Conservation (phyloP, 2,797 vertebrate genomes). For the Oryzias dopingdopingensis region DNA sequence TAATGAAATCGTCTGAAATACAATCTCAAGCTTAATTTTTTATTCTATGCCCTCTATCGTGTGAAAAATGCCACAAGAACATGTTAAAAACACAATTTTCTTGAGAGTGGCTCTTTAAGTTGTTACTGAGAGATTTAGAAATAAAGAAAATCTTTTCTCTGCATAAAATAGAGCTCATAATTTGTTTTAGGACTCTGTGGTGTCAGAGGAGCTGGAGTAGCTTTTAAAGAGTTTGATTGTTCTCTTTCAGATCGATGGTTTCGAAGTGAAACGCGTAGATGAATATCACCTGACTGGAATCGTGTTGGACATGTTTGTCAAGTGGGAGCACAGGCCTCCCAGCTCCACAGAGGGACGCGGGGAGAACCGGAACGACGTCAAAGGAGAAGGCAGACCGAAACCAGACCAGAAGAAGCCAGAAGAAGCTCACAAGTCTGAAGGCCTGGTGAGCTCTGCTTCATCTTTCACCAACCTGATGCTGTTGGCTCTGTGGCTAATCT, state of each 20-base stretch:
- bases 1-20: too few species aligned
- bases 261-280: conserved; percentile 89
- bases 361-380: conserved; percentile 79
- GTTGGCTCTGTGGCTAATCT: background rate
- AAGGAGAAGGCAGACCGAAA: conserved; percentile 81
- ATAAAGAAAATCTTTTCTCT: too few species aligned
- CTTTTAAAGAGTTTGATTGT: background rate
- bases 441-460: conserved; percentile 81
- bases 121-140: too few species aligned
- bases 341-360: conserved; percentile 80
- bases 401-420: conserved; percentile 77
- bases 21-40: too few species aligned
- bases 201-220: too few species aligned
- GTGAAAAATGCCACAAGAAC: too few species aligned
- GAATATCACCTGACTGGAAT: conserved; percentile 92
- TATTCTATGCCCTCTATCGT: too few species aligned
- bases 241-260: conserved; percentile 86
- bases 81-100: too few species aligned
- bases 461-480: too few species aligned
- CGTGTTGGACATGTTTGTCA: conserved; percentile 80
- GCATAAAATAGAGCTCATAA: too few species aligned
- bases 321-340: conserved; percentile 88
- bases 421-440: conserved; percentile 70
- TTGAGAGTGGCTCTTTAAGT: too few species aligned
- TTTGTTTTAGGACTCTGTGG: too few species aligned